A percentile compares a stretch with the other conserved stretches of the same genome.
Evolutionary conservation across 2,797 vertebrate species (phyloP).

Genomic region (Masticophis lateralis): DNA sequence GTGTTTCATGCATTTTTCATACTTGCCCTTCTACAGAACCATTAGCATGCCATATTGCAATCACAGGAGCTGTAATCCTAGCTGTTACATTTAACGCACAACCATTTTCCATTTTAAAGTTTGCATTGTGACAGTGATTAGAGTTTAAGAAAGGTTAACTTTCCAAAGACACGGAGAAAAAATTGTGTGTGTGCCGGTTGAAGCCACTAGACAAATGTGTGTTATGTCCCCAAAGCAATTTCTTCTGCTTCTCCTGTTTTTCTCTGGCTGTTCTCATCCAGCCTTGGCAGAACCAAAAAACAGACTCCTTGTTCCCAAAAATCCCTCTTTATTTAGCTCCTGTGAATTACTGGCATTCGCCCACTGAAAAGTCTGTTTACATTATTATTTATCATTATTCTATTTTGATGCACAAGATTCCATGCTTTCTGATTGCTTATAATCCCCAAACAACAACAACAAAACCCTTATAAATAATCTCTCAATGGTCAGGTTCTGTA

Average conservation of each 20-base stretch:
- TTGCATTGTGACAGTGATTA: not conserved
- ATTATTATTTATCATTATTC: not conserved
- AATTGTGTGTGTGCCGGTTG: not conserved
- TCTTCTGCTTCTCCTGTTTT: not conserved
- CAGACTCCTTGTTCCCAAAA: no score
- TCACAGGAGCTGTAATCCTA: not conserved
- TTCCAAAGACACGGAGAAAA: not conserved
- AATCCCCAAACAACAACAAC: not conserved
- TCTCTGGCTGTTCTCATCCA: not conserved
- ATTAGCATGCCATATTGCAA: not conserved
- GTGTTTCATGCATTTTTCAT: conserved; percentile 4
- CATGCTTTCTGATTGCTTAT: not conserved
- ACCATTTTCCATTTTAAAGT: not conserved
- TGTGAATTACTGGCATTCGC: no score
- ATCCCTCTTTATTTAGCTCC: not conserved
- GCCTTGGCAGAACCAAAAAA: no score
- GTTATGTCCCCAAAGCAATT: not conserved
- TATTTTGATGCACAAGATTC: not conserved
- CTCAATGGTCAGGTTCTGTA: not conserved
- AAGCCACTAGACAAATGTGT: not conserved
- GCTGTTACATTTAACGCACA: not conserved
- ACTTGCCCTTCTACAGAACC: not conserved
- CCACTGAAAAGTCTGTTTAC: not conserved
- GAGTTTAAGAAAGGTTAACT: not conserved
- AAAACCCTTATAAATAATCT: not conserved